These are phyloP conservation scores for Psylliodes chrysocephalus DNA, from an alignment of 2,888 invertebrate species.

Conservation along the genomic window DNA sequence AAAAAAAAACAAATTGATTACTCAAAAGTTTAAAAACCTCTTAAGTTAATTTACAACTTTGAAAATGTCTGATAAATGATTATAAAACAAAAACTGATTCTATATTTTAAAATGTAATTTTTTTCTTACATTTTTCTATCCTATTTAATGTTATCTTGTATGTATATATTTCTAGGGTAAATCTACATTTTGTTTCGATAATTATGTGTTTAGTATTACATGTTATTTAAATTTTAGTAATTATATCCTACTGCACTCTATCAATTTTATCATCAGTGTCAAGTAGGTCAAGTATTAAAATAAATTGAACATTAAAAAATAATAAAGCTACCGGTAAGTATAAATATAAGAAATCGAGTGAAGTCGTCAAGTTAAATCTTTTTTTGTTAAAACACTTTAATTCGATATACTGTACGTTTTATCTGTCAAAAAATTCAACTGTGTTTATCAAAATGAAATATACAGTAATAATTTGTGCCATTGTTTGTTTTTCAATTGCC, in stretches of 20 bases:
- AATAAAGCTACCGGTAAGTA: not conserved
- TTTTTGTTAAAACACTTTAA: too few species aligned
- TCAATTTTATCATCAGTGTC: not conserved
- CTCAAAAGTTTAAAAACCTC: too few species aligned
- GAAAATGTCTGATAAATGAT: too few species aligned
- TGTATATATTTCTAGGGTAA: not conserved
- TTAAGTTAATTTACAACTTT: too few species aligned
- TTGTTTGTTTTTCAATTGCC: not conserved
- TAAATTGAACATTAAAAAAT: constrained; percentile 3
- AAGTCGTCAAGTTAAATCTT: not conserved
- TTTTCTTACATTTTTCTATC: too few species aligned
- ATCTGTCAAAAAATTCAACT: too few species aligned
- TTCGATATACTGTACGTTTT: too few species aligned
- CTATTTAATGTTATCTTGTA: not conserved
- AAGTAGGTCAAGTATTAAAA: constrained; percentile 13
- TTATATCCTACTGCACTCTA: not conserved
- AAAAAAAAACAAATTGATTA: too few species aligned
- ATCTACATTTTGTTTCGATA: not conserved
- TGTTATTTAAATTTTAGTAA: constrained; percentile 10
- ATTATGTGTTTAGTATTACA: not conserved
- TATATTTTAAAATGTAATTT: too few species aligned
- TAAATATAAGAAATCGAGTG: not conserved
- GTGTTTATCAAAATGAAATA: not conserved
- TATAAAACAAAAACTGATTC: too few species aligned
- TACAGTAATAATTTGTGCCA: not conserved